Evolutionary conservation across 2,797 vertebrate genomes (phyloP).

Genomic region (Falco columbarius): DNA sequence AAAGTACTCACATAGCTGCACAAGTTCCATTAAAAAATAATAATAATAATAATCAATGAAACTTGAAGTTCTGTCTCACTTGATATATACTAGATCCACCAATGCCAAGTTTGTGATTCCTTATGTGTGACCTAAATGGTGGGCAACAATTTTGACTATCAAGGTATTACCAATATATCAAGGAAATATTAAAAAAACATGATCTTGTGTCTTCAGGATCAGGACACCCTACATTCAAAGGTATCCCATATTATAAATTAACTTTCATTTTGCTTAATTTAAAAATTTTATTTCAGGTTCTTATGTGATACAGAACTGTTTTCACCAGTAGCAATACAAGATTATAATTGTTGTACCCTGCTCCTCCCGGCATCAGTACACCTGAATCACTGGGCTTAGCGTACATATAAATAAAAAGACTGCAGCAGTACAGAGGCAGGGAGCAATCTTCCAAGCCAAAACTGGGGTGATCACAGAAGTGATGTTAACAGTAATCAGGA

Average conservation of each 20-base stretch:
- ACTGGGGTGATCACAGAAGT: neutral
- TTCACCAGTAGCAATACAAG: neutral
- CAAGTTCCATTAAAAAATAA: neutral
- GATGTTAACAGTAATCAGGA: neutral
- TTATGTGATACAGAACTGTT: neutral
- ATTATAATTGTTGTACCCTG: neutral
- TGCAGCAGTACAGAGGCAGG: neutral
- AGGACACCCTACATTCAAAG: neutral
- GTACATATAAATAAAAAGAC: neutral
- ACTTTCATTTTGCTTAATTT: neutral
- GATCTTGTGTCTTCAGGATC: neutral
- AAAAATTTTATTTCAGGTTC: neutral
- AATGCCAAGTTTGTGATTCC: neutral
- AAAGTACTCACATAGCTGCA: neutral
- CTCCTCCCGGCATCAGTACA: neutral
- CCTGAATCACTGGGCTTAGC: neutral
- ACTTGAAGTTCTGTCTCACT: neutral
- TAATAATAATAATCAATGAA: neutral
- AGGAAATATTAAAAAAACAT: neutral
- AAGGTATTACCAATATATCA: neutral
- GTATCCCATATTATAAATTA: neutral
- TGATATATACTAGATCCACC: neutral
- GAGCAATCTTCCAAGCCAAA: neutral
- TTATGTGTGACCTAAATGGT: neutral
- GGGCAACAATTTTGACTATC: neutral